phyloP scores from a whole-genome alignment of 35 echinoderm and acorn worm species.

The Eucidaris tribuloides region DNA sequence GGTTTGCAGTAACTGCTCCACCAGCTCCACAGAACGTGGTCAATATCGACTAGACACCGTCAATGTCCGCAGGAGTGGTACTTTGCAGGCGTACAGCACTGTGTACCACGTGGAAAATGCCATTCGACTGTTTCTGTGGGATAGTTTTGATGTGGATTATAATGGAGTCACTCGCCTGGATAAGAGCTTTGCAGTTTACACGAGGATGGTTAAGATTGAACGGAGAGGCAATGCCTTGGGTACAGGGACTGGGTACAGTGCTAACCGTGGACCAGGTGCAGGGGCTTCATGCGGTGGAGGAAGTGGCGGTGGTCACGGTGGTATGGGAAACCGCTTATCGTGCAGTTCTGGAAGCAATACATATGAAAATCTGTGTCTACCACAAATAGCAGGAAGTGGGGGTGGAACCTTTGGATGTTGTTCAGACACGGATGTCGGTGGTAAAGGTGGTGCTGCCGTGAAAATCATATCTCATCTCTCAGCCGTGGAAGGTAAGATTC shows the following conservation, averaged over 20 bases:
- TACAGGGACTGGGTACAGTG: conserved; percentile 44
- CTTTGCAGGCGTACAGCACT: conserved; percentile 14
- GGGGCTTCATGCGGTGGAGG: background rate
- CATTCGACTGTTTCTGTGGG: conserved; percentile 28
- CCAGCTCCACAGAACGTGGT: conserved; percentile 46
- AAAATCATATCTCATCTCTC: conserved; percentile 34
- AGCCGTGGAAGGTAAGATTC: conserved; percentile 52
- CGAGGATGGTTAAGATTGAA: conserved; percentile 43
- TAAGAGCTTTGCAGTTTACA: conserved; percentile 42
- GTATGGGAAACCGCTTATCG: background rate
- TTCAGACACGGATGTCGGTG: background rate
- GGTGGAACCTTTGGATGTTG: conserved; percentile 9
- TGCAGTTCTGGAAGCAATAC: background rate
- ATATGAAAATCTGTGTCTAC: conserved; percentile 59
- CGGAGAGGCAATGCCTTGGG: conserved; percentile 13
- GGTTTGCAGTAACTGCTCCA: conserved; percentile 69
- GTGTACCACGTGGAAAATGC: conserved; percentile 6
- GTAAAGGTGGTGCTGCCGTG: conserved; percentile 55
- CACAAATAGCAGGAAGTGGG: conserved; percentile 65
- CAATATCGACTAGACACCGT: conserved; percentile 50
- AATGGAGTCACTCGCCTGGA: background rate
- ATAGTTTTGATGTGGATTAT: conserved; percentile 67
- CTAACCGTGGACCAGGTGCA: conserved; percentile 36
- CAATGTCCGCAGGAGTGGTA: conserved; percentile 30
- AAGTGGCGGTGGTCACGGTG: conserved; percentile 35